These are phyloP conservation scores for Hiodon tergisus DNA, from an alignment of 2,113 vertebrate species.

Conservation along the genomic window DNA sequence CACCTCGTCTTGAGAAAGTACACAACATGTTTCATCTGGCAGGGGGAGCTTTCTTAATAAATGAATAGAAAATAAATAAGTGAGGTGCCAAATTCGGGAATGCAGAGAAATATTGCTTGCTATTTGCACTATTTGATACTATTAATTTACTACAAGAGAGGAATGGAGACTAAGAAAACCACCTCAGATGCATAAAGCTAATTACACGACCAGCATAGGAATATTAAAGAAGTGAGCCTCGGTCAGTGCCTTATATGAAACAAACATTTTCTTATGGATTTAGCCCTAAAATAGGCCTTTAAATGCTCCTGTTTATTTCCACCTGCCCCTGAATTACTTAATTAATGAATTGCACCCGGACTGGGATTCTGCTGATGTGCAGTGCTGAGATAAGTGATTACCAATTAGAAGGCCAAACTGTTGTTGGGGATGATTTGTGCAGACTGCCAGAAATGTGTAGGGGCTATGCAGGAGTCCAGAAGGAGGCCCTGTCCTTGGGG, in stretches of 20 bases:
- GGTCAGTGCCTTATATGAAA: neutral
- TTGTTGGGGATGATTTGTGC: constrained; percentile 13
- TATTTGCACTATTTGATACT: constrained; percentile 9
- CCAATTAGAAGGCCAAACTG: constrained; percentile 22
- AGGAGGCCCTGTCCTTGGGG: too few relatives aligned
- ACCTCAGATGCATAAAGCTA: neutral
- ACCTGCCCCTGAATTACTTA: constrained; percentile 25
- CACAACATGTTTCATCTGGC: neutral
- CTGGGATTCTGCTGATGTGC: constrained; percentile 14
- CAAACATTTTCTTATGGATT: constrained; percentile 14
- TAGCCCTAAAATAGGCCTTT: constrained; percentile 6
- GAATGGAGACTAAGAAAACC: neutral
- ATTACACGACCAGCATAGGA: neutral
- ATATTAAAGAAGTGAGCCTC: neutral
- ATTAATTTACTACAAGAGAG: constrained; percentile 6
- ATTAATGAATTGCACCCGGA: constrained; percentile 24
- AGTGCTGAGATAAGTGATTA: constrained; percentile 20
- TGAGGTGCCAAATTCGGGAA: neutral
- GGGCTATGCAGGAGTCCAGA: neutral
- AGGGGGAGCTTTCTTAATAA: neutral
- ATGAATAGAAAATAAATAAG: neutral
- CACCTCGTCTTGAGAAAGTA: constrained; percentile 39
- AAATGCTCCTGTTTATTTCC: constrained; percentile 21
- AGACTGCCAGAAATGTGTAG: neutral
- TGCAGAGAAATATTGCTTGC: neutral